Conservation (phyloP, 2,113 vertebrate species). For the Periophthalmus modestus region DNA sequence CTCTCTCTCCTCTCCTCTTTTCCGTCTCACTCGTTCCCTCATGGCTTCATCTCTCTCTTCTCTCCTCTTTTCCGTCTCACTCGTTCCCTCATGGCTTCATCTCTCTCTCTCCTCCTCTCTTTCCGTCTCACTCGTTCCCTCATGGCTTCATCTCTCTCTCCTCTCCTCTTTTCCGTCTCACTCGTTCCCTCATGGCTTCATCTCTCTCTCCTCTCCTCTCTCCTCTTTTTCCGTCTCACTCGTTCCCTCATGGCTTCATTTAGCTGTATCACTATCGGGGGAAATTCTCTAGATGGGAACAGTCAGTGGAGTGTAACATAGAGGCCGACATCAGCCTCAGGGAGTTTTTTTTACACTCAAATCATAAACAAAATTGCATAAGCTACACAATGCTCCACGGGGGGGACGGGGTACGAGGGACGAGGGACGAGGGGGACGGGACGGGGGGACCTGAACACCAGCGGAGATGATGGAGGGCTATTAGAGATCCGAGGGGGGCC, state of each 20-base stretch:
- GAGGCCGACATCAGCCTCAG: slow-evolving; percentile 68
- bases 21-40: no score
- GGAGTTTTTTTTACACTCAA: slow-evolving; percentile 70
- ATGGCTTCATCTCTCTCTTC: no score
- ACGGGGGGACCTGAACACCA: slow-evolving; percentile 29
- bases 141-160: no score
- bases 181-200: no score
- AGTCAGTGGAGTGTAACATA: slow-evolving; percentile 77
- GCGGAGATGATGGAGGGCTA: slow-evolving; percentile 58
- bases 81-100: no score
- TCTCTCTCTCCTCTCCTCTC: slow-evolving; percentile 15
- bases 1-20: no score
- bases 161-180: not conserved
- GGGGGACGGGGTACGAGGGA: no score
- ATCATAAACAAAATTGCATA: slow-evolving; percentile 77
- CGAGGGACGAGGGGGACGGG: slow-evolving; percentile 28
- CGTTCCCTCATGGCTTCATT: slow-evolving; percentile 74
- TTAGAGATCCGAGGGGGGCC: slow-evolving; percentile 46
- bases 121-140: not conserved
- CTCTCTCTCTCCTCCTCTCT: not conserved
- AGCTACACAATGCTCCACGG: slow-evolving; percentile 67
- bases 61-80: no score
- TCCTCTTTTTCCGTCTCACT: slow-evolving; percentile 14
- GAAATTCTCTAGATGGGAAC: slow-evolving; percentile 78
- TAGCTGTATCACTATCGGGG: slow-evolving; percentile 75